A percentile compares a stretch with the other conserved stretches of the same genome.
These are phyloP conservation scores for Limnephilus rhombicus DNA, from an alignment of 2,888 invertebrate species.

Conservation along the genomic window DNA sequence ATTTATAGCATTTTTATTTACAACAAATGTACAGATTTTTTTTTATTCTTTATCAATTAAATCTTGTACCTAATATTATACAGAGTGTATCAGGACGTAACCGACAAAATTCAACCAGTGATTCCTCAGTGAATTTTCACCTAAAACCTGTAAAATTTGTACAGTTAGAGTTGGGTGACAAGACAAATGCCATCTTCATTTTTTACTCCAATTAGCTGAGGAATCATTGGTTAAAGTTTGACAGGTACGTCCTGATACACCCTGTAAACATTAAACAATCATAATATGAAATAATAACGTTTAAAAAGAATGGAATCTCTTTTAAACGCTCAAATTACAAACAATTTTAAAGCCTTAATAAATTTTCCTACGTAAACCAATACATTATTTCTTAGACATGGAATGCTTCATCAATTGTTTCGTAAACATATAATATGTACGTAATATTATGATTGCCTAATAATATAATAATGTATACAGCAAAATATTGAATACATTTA, in stretches of 20 bases:
- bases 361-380: neutral
- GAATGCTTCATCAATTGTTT: neutral
- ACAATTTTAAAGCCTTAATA: neutral
- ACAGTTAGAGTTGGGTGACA: too few relatives aligned
- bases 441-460: neutral
- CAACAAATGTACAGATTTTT: neutral
- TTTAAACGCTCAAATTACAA: neutral
- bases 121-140: too few relatives aligned
- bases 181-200: too few relatives aligned
- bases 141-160: too few relatives aligned
- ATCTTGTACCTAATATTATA: neutral
- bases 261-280: neutral
- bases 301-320: neutral
- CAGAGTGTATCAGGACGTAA: too few relatives aligned
- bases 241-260: too few relatives aligned
- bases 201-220: too few relatives aligned
- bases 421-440: neutral
- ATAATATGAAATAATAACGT: neutral
- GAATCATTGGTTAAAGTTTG: too few relatives aligned
- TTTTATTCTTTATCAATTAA: neutral
- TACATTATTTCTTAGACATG: neutral
- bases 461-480: neutral
- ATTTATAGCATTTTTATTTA: neutral
- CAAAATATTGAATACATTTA: neutral
- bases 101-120: too few relatives aligned